A percentile compares a stretch with the other conserved stretches of the same genome.
phyloP scores from a whole-genome alignment of 2,797 vertebrate species.

The Diplodus puntazzo region DNA sequence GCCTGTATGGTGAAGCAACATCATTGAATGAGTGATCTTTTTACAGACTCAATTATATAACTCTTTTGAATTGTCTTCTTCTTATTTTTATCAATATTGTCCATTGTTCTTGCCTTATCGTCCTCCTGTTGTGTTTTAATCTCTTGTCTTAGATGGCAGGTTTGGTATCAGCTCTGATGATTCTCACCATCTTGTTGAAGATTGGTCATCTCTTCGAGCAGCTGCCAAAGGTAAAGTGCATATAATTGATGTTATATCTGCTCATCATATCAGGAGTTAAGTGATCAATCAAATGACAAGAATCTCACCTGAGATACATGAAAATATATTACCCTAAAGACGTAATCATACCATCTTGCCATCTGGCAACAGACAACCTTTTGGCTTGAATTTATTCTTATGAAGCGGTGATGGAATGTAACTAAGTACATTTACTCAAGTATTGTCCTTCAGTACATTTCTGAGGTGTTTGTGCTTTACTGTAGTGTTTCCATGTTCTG shows the following conservation, averaged over 20 bases:
- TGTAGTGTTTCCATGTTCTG: too few species aligned
- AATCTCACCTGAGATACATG: not conserved
- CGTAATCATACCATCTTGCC: too few species aligned
- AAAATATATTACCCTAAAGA: too few species aligned
- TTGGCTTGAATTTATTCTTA: too few species aligned
- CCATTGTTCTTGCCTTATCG: not conserved
- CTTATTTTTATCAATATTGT: not conserved
- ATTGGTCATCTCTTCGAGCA: slow-evolving; percentile 89
- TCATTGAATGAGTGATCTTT: not conserved
- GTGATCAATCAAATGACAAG: not conserved
- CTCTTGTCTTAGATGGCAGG: slow-evolving; percentile 83
- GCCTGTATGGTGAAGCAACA: not conserved
- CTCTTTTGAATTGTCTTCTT: not conserved
- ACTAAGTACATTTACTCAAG: too few species aligned
- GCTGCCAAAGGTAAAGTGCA: slow-evolving; percentile 88
- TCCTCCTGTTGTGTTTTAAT: slow-evolving; percentile 15
- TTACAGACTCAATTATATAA: not conserved
- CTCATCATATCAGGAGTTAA: not conserved
- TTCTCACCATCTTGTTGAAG: slow-evolving; percentile 89
- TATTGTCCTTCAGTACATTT: too few species aligned
- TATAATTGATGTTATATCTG: not conserved
- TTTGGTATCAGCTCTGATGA: slow-evolving; percentile 86
- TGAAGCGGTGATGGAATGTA: too few species aligned
- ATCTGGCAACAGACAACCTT: too few species aligned
- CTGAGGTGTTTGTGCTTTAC: too few species aligned